Conservation (phyloP, 2,113 vertebrate species). For the Calypte anna region DNA sequence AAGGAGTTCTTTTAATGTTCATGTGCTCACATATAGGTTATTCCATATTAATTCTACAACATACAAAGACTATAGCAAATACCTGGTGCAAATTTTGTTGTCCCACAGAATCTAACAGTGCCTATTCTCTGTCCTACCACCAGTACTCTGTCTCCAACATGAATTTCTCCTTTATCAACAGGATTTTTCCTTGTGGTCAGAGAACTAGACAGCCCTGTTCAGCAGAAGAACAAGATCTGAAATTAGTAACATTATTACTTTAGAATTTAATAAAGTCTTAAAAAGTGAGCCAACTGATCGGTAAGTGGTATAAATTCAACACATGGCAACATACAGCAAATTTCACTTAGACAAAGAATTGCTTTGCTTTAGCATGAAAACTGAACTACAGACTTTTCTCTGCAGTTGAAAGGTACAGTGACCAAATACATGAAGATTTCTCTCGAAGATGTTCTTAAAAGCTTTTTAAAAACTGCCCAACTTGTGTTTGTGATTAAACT, state of each 20-base stretch:
- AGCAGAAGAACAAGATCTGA: neutral
- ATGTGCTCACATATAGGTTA: neutral
- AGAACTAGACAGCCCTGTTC: slow-evolving; percentile 69
- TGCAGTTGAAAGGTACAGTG: neutral
- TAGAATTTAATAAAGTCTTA: neutral
- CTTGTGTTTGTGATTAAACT: neutral
- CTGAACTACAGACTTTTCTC: neutral
- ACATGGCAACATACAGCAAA: neutral
- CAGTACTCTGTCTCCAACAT: slow-evolving; percentile 88
- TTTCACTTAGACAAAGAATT: neutral
- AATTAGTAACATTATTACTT: neutral
- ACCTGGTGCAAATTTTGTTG: slow-evolving; percentile 95
- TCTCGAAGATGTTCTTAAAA: neutral
- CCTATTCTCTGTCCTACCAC: slow-evolving; percentile 95
- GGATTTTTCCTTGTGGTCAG: slow-evolving; percentile 74
- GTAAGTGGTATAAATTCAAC: neutral
- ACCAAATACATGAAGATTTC: neutral
- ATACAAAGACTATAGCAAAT: neutral
- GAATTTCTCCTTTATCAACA: slow-evolving; percentile 78
- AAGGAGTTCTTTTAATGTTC: neutral
- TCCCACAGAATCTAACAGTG: slow-evolving; percentile 88
- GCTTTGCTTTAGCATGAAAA: neutral
- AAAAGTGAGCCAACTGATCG: neutral
- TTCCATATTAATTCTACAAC: neutral
- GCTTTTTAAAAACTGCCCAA: neutral